These are phyloP conservation scores for Trichechus manatus DNA, from an alignment of 2,113 vertebrate species.

Conservation along the genomic window DNA sequence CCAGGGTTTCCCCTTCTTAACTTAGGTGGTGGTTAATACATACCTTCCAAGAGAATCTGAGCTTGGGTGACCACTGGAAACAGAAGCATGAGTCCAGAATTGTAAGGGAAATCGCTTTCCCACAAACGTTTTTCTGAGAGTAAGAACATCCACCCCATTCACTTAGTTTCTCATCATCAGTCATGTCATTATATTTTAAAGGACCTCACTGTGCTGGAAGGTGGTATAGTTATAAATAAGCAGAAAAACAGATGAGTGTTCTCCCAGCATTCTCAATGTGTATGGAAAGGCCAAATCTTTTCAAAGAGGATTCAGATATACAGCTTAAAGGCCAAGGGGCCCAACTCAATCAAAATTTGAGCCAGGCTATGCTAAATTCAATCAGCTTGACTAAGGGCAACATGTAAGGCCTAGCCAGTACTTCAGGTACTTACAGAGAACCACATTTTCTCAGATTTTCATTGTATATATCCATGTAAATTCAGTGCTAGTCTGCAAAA, in stretches of 20 bases:
- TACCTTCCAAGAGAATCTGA: not conserved
- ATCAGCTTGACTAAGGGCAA: constrained; percentile 34
- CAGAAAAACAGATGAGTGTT: constrained; percentile 50
- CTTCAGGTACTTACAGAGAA: not conserved
- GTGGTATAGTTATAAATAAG: constrained; percentile 59
- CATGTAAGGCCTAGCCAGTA: not conserved
- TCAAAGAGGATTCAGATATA: constrained; percentile 60
- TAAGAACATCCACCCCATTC: constrained; percentile 28
- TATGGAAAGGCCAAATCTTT: constrained; percentile 12
- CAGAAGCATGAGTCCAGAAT: not conserved
- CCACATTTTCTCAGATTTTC: not conserved
- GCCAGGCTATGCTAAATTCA: constrained; percentile 59
- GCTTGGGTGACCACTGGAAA: not conserved
- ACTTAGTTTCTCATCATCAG: constrained; percentile 67
- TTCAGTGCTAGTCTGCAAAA: not conserved
- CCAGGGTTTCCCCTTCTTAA: not conserved
- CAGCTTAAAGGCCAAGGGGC: constrained; percentile 32
- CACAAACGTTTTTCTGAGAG: constrained; percentile 20
- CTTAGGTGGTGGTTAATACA: not conserved
- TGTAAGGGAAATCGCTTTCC: constrained; percentile 57
- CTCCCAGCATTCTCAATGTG: not conserved
- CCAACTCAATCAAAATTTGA: constrained; percentile 53
- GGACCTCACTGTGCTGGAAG: constrained; percentile 57
- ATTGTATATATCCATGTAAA: not conserved
- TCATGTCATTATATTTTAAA: constrained; percentile 63